Conservation (phyloP, 2,113 vertebrate genomes). For the Saguinus imperator region DNA sequence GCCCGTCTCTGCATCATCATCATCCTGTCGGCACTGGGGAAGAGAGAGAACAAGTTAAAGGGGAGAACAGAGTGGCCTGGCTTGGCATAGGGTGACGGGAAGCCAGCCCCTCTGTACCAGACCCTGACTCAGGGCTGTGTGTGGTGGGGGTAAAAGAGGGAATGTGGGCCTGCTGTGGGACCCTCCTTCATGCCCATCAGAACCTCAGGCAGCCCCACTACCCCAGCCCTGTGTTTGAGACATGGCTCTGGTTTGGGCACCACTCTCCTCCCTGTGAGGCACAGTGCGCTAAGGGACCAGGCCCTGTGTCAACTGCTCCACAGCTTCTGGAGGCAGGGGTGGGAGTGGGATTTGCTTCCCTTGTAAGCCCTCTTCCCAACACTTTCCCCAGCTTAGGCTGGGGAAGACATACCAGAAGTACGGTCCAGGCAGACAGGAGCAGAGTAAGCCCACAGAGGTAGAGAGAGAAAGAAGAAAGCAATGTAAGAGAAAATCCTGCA, state of each 20-base stretch:
- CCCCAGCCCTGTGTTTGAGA: background rate
- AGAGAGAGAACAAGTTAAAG: fast-evolving
- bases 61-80: fast-evolving
- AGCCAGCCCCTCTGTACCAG: background rate
- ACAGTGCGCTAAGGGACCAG: background rate
- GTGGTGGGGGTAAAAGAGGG: too few species aligned
- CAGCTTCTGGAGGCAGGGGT: background rate
- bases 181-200: background rate
- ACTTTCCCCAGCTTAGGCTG: background rate
- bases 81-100: background rate
- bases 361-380: background rate
- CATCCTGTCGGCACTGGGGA: slow-evolving; percentile 85
- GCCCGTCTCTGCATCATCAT: slow-evolving; percentile 92
- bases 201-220: background rate
- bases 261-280: background rate
- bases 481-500: background rate
- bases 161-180: fast-evolving
- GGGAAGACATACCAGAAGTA: slow-evolving; percentile 56
- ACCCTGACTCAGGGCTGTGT: background rate
- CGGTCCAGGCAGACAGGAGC: background rate
- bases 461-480: background rate
- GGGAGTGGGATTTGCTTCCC: background rate
- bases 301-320: background rate
- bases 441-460: background rate
- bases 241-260: background rate